Percentiles rank a stretch among this genome's conserved stretches.
Evolutionary conservation across 2,888 invertebrate species (phyloP).

Genomic region (Papilio protenor): DNA sequence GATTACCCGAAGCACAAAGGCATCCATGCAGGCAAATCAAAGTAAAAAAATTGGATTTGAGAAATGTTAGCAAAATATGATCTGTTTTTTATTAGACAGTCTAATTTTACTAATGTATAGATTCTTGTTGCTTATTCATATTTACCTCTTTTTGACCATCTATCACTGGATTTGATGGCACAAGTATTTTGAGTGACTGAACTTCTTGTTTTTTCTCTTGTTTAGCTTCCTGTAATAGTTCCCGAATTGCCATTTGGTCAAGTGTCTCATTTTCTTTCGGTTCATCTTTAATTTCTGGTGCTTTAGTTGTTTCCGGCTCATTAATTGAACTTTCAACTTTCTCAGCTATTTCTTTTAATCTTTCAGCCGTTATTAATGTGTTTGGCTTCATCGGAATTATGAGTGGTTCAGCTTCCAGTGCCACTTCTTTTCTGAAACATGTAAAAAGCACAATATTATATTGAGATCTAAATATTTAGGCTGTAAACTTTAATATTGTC

Average conservation of each 20-base stretch:
- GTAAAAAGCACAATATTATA: neutral
- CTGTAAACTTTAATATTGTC: no score
- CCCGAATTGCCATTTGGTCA: constrained; percentile 90
- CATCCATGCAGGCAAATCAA: no score
- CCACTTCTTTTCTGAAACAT: constrained; percentile 80
- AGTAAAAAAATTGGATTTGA: no score
- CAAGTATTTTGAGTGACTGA: constrained; percentile 79
- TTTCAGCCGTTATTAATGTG: constrained; percentile 81
- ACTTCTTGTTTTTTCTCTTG: constrained; percentile 67
- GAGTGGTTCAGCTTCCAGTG: constrained; percentile 82
- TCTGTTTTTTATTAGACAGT: no score
- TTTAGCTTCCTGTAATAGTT: constrained; percentile 86
- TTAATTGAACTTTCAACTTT: constrained; percentile 80
- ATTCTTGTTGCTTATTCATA: neutral
- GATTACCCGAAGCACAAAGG: no score
- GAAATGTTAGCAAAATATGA: no score
- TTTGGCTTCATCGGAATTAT: constrained; percentile 87
- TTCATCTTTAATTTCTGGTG: constrained; percentile 33
- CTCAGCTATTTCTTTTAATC: constrained; percentile 76
- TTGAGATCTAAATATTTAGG: neutral
- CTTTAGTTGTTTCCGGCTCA: constrained; percentile 72
- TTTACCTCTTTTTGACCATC: constrained; percentile 86
- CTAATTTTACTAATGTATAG: no score
- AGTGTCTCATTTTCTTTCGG: constrained; percentile 63
- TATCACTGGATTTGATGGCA: constrained; percentile 82